Evolutionary conservation across 2,113 vertebrate species (phyloP).

Genomic region (Antennarius striatus): DNA sequence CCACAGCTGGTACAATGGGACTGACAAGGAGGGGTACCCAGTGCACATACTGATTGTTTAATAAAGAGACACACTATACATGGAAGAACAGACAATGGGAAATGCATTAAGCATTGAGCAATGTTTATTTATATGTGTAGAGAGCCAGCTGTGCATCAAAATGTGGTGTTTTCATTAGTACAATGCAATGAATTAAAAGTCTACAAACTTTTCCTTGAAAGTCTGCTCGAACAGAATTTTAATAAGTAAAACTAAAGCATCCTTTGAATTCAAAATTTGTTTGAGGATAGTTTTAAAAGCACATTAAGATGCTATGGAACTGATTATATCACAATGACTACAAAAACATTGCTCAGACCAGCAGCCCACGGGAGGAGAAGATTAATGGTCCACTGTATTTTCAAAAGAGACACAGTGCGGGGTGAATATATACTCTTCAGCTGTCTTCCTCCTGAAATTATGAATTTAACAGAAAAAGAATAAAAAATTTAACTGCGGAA

Average conservation of each 20-base stretch:
- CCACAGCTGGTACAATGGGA: slow-evolving; percentile 51
- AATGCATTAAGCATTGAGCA: background rate
- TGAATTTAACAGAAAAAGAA: slow-evolving; percentile 19
- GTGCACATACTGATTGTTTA: slow-evolving; percentile 1
- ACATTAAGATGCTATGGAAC: background rate
- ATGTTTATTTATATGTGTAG: background rate
- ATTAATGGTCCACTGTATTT: slow-evolving; percentile 11
- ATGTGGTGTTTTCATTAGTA: no score
- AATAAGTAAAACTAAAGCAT: background rate
- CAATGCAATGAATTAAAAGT: no score
- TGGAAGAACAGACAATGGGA: slow-evolving; percentile 32
- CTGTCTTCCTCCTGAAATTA: slow-evolving; percentile 16
- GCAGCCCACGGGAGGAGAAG: background rate
- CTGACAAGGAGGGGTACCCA: slow-evolving; percentile 27
- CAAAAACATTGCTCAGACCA: background rate
- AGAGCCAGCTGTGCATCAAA: background rate
- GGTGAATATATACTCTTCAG: background rate
- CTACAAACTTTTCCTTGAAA: no score
- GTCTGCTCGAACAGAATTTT: no score
- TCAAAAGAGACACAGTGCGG: slow-evolving; percentile 14
- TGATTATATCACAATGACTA: background rate
- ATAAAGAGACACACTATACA: slow-evolving; percentile 16
- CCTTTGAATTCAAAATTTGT: background rate
- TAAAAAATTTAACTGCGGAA: background rate
- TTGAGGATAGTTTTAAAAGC: background rate